These are phyloP conservation scores for Melanotus villosus DNA, from an alignment of 2,888 invertebrate genomes.

Conservation along the genomic window DNA sequence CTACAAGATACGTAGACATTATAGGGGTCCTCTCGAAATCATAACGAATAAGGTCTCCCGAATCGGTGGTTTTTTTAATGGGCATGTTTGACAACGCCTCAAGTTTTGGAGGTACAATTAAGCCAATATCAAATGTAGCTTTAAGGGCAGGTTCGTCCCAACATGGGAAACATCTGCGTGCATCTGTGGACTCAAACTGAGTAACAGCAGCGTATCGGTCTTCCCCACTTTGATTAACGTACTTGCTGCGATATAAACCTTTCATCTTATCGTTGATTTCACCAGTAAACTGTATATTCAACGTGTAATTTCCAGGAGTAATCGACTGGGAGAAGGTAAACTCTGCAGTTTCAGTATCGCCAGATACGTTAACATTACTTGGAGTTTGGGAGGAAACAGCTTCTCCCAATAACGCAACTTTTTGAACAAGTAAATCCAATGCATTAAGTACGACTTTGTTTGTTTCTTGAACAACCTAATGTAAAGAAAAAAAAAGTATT, in stretches of 20 bases:
- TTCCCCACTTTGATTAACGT: constrained; percentile 79
- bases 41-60: constrained; percentile 53
- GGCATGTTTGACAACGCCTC: constrained; percentile 96
- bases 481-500: constrained; percentile 46
- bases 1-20: constrained; percentile 96
- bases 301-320: constrained; percentile 71
- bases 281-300: constrained; percentile 84
- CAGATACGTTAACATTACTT: constrained; percentile 62
- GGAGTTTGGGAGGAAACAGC: constrained; percentile 64
- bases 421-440: constrained; percentile 80
- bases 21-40: constrained; percentile 88
- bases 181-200: constrained; percentile 92
- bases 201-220: constrained; percentile 89
- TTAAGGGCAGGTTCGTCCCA: constrained; percentile 98
- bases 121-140: constrained; percentile 91
- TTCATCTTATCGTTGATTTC: constrained; percentile 93
- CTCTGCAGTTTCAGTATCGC: constrained; percentile 79
- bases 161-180: constrained; percentile 94
- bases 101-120: constrained; percentile 84
- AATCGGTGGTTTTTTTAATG: constrained; percentile 65
- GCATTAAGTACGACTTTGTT: constrained; percentile 82
- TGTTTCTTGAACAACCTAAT: constrained; percentile 78
- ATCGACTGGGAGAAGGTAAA: constrained; percentile 76
- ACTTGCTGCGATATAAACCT: constrained; percentile 89
- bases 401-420: constrained; percentile 72